Evolutionary conservation across 2,888 invertebrate genomes (phyloP).

Genomic region (Zaprionus obscuricornis): DNA sequence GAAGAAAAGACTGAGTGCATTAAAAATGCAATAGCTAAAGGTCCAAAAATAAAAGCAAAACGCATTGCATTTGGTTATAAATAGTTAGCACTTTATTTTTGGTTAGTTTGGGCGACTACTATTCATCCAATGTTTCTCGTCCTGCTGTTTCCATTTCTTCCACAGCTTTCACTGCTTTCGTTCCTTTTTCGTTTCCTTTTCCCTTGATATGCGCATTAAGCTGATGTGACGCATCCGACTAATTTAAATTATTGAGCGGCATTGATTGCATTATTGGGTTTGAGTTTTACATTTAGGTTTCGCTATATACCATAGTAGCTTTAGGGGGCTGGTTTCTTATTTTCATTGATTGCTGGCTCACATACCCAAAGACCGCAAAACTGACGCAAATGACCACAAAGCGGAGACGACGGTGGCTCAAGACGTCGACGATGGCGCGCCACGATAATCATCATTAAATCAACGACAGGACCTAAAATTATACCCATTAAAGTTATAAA

Average conservation of each 20-base stretch:
- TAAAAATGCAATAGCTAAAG: slow-evolving; percentile 46
- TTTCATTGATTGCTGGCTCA: slow-evolving; percentile 36
- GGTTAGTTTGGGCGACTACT: too few relatives aligned
- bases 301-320: too few relatives aligned
- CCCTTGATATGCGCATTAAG: too few relatives aligned
- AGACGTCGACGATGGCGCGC: slow-evolving; percentile 39
- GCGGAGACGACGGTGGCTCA: slow-evolving; percentile 18
- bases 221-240: slow-evolving; percentile 16
- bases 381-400: slow-evolving; percentile 66
- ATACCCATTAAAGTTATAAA: slow-evolving; percentile 78
- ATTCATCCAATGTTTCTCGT: too few relatives aligned
- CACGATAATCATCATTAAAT: slow-evolving; percentile 75
- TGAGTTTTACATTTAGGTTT: too few relatives aligned
- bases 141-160: too few relatives aligned
- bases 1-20: too few relatives aligned
- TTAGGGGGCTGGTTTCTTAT: slow-evolving; percentile 5
- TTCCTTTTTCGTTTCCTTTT: too few relatives aligned
- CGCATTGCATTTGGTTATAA: slow-evolving; percentile 33
- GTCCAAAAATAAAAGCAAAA: slow-evolving; percentile 42
- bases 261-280: slow-evolving; percentile 54
- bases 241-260: slow-evolving; percentile 70
- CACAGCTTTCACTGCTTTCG: too few relatives aligned
- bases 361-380: slow-evolving; percentile 16
- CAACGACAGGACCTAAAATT: slow-evolving; percentile 71
- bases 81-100: slow-evolving; percentile 27